Evolutionary conservation across 1,140 invertebrate species (phyloP).

Genomic region (Pectinophora gossypiella): DNA sequence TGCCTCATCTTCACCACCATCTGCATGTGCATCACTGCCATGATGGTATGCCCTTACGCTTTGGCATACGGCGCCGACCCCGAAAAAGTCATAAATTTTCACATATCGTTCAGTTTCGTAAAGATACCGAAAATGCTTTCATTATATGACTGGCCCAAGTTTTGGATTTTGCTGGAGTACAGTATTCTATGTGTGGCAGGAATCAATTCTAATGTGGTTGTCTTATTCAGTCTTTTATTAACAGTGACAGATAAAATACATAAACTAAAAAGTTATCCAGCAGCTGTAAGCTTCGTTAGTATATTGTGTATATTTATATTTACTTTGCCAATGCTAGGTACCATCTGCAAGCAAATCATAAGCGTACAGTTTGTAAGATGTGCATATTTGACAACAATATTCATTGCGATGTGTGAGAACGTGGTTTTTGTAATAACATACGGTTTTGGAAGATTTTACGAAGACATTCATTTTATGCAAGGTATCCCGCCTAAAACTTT

Average conservation of each 20-base stretch:
- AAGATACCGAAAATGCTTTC: slow-evolving; percentile 45
- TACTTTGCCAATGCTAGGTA: slow-evolving; percentile 42
- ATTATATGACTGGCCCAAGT: slow-evolving; percentile 29
- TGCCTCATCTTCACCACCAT: slow-evolving; percentile 25
- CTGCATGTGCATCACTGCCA: slow-evolving; percentile 26
- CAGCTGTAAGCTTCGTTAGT: slow-evolving; percentile 27
- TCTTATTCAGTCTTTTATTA: slow-evolving; percentile 38
- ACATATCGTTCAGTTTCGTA: slow-evolving; percentile 39
- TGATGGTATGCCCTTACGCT: slow-evolving; percentile 53
- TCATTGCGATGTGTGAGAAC: slow-evolving; percentile 35
- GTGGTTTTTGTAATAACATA: slow-evolving; percentile 49
- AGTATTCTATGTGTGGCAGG: slow-evolving; percentile 30
- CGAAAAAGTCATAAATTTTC: slow-evolving; percentile 20
- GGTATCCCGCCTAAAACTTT: neutral
- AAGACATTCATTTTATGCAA: slow-evolving; percentile 13
- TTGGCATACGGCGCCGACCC: slow-evolving; percentile 28
- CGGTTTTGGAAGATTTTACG: slow-evolving; percentile 45
- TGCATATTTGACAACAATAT: slow-evolving; percentile 27
- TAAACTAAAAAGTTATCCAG: slow-evolving; percentile 39
- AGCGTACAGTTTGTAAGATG: slow-evolving; percentile 21
- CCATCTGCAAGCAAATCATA: slow-evolving; percentile 22
- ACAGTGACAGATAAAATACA: slow-evolving; percentile 18
- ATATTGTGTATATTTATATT: slow-evolving; percentile 32
- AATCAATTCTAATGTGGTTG: slow-evolving; percentile 27
- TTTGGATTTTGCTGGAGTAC: slow-evolving; percentile 37